Evolutionary conservation across 2,797 vertebrate genomes (phyloP).

Genomic region (Ara ararauna): DNA sequence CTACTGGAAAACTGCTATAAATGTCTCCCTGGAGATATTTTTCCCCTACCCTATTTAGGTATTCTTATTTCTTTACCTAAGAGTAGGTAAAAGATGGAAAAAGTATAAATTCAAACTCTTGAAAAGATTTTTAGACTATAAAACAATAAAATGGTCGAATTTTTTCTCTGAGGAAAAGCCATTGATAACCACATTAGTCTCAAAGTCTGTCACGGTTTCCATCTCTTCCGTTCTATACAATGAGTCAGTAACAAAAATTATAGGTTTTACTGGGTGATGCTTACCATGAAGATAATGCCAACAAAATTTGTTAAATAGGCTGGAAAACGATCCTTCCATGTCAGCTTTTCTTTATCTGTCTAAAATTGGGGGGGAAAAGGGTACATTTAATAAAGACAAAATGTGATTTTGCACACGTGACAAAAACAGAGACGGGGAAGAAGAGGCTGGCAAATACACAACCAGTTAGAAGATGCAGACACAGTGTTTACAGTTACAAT

Average conservation of each 20-base stretch:
- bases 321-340: slow-evolving; percentile 91
- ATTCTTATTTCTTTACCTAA: neutral
- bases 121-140: neutral
- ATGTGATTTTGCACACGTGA: neutral
- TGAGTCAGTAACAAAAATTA: neutral
- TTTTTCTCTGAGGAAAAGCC: neutral
- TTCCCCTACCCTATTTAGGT: neutral
- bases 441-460: neutral
- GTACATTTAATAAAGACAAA: neutral
- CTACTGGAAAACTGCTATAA: neutral
- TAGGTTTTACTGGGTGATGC: slow-evolving; percentile 15
- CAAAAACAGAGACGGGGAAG: neutral
- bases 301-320: slow-evolving; percentile 89
- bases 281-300: slow-evolving; percentile 92
- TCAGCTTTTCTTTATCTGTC: slow-evolving; percentile 92
- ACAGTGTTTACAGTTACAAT: slow-evolving; percentile 18
- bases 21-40: neutral
- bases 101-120: neutral
- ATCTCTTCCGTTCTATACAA: neutral
- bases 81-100: too few relatives aligned
- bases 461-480: neutral
- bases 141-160: neutral
- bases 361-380: slow-evolving; percentile 49
- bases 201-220: neutral
- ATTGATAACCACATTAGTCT: neutral